Percentiles rank a stretch among this genome's conserved stretches.
These are phyloP conservation scores for Eurois occulta DNA, from an alignment of 2,888 invertebrate species.

Conservation along the genomic window DNA sequence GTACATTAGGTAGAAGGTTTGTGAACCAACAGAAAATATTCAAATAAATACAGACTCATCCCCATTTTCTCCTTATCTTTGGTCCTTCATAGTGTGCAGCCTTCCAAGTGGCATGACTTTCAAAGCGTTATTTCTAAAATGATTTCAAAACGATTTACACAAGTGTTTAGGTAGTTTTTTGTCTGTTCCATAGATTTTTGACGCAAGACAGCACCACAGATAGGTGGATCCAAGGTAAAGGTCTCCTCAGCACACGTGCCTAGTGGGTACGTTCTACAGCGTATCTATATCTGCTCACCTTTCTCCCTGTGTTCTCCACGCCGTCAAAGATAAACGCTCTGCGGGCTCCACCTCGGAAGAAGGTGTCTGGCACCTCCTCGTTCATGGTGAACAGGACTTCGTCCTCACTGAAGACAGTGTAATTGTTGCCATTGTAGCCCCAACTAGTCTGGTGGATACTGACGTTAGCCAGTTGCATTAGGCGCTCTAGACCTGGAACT, in stretches of 20 bases:
- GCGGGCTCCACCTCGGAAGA: not conserved
- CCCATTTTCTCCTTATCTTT: not conserved
- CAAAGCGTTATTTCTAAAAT: not conserved
- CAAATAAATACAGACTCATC: not conserved
- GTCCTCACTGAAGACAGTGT: conserved; percentile 4
- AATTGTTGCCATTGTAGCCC: conserved; percentile 38
- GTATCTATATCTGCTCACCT: conserved; percentile 14
- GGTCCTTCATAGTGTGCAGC: not conserved
- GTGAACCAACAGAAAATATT: not conserved
- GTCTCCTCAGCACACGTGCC: not conserved
- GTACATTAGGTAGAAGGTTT: not conserved
- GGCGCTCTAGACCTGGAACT: conserved; percentile 30
- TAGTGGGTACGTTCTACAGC: not conserved
- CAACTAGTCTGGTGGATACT: conserved; percentile 21
- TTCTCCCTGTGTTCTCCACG: conserved; percentile 25
- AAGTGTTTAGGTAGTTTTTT: not conserved
- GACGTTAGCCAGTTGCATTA: conserved; percentile 4
- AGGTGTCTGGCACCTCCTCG: conserved; percentile 17
- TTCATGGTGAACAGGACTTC: conserved; percentile 31
- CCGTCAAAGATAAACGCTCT: conserved; percentile 36
- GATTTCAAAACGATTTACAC: not conserved
- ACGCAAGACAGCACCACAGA: not conserved
- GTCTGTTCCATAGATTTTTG: not conserved
- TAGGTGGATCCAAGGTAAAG: not conserved
- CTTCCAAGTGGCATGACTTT: not conserved